phyloP scores from a whole-genome alignment of 2,888 invertebrate species.

The Neocrepidodera transversa region DNA sequence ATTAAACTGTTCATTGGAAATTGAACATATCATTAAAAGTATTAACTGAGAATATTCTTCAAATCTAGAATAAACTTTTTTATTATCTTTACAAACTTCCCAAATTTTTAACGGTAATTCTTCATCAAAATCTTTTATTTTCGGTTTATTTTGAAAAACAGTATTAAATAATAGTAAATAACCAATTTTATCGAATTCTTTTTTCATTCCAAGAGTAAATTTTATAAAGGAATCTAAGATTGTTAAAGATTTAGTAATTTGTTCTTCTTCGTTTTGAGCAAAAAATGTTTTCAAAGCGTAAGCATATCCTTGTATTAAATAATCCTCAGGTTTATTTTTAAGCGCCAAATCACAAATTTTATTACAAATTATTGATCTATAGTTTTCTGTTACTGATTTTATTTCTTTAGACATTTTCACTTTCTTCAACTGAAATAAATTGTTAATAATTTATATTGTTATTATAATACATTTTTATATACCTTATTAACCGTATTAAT shows the following conservation, averaged over 20 bases:
- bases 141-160: slow-evolving; percentile 50
- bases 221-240: slow-evolving; percentile 42
- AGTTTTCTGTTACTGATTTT: slow-evolving; percentile 42
- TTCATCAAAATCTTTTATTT: slow-evolving; percentile 42
- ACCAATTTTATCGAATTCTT: slow-evolving; percentile 41
- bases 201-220: slow-evolving; percentile 38
- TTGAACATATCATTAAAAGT: slow-evolving; percentile 50
- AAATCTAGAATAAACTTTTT: slow-evolving; percentile 21
- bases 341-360: slow-evolving; percentile 45
- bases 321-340: slow-evolving; percentile 33
- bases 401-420: slow-evolving; percentile 43
- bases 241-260: slow-evolving; percentile 36
- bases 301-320: slow-evolving; percentile 33
- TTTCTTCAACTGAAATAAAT: slow-evolving; percentile 48
- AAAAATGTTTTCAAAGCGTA: slow-evolving; percentile 44
- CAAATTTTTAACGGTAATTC: slow-evolving; percentile 49
- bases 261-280: slow-evolving; percentile 39
- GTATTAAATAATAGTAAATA: slow-evolving; percentile 49
- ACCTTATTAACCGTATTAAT: slow-evolving; percentile 50
- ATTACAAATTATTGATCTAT: slow-evolving; percentile 41
- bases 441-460: not conserved
- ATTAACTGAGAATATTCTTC: slow-evolving; percentile 52
- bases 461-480: too few relatives aligned
- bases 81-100: slow-evolving; percentile 43
- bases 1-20: slow-evolving; percentile 52